Conservation (phyloP, 2,888 invertebrate species). For the Panzeria rudis region DNA sequence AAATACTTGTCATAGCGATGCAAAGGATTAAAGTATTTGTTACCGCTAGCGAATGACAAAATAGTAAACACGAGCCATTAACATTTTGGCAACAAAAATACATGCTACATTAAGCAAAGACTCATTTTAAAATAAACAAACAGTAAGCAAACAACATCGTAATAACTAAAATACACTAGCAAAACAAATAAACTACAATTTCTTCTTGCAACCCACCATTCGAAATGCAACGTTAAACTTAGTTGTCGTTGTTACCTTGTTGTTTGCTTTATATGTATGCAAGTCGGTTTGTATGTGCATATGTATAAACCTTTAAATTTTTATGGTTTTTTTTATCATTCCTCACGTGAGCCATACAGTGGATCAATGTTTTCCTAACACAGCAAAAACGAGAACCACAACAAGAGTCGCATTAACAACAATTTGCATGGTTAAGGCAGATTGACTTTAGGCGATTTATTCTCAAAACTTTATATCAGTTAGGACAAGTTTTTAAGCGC, state of each 20-base stretch:
- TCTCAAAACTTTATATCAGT: slow-evolving; percentile 33
- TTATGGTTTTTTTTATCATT: slow-evolving; percentile 32
- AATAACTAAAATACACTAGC: not conserved
- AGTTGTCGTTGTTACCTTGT: slow-evolving; percentile 12
- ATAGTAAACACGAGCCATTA: slow-evolving; percentile 37
- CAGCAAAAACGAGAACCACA: slow-evolving; percentile 14
- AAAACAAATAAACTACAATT: slow-evolving; percentile 42
- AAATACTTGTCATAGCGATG: not conserved
- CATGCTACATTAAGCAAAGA: slow-evolving; percentile 42
- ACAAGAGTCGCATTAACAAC: slow-evolving; percentile 39
- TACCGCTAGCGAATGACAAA: slow-evolving; percentile 22
- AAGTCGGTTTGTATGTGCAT: not conserved
- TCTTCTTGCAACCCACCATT: slow-evolving; percentile 38
- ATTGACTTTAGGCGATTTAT: slow-evolving; percentile 53
- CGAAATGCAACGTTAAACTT: slow-evolving; percentile 52
- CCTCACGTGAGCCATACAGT: slow-evolving; percentile 51
- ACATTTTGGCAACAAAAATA: slow-evolving; percentile 36
- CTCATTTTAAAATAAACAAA: slow-evolving; percentile 40
- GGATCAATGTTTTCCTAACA: slow-evolving; percentile 42
- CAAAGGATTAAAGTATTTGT: not conserved
- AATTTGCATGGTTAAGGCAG: slow-evolving; percentile 38
- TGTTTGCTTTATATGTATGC: not conserved
- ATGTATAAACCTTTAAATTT: not conserved
- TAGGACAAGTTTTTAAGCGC: slow-evolving; percentile 26
- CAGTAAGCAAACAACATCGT: slow-evolving; percentile 17